Percentiles rank a stretch among this genome's conserved stretches.
Evolutionary conservation across 2,888 invertebrate genomes (phyloP).

Genomic region (Hetaerina titia): DNA sequence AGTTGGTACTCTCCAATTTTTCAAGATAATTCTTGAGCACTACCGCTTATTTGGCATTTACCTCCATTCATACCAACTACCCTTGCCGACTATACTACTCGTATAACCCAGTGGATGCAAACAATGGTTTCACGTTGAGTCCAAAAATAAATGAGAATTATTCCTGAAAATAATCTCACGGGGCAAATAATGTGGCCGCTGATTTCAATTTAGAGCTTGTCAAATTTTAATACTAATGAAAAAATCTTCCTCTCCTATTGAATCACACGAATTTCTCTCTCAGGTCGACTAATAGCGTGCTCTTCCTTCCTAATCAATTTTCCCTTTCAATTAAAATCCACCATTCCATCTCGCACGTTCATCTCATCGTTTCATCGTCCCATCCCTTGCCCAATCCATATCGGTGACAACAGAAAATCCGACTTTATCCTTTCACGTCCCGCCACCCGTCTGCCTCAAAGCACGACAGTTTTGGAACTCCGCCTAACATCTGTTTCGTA

Average conservation of each 20-base stretch:
- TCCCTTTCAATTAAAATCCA: not conserved
- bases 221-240: not conserved
- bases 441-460: not conserved
- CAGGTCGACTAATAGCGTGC: not conserved
- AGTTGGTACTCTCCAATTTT: no score
- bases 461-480: not conserved
- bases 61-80: no score
- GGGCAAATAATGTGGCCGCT: no score
- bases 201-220: not conserved
- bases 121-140: no score
- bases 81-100: no score
- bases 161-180: no score
- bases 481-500: not conserved
- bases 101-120: no score
- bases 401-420: not conserved
- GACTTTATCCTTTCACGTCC: not conserved
- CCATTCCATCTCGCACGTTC: not conserved
- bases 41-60: no score
- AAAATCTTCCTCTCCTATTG: not conserved
- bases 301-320: not conserved
- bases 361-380: not conserved
- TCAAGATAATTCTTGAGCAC: no score
- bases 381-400: not conserved
- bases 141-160: no score
- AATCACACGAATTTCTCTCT: not conserved